phyloP scores from a whole-genome alignment of 2,113 vertebrate genomes.

The Syngnathus floridae region DNA sequence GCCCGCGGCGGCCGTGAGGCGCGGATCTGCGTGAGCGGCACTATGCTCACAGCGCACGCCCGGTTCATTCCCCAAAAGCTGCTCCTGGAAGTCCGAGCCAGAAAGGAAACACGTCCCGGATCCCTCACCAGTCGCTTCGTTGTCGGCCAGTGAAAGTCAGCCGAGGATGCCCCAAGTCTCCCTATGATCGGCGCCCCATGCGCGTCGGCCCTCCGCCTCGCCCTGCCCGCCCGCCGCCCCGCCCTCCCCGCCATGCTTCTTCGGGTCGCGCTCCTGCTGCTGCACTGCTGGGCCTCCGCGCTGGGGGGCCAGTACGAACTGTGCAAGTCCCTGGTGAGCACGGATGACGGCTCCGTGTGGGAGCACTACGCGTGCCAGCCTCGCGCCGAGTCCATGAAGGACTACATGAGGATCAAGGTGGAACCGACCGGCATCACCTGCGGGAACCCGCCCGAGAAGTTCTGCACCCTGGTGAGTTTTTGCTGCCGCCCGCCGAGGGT shows the following conservation, averaged over 20 bases:
- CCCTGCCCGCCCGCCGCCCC: conserved; percentile 66
- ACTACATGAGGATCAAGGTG: conserved; percentile 85
- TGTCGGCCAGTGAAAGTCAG: not conserved
- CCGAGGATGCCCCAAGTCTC: conserved; percentile 27
- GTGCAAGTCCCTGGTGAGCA: conserved; percentile 96
- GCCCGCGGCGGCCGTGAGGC: conserved; percentile 37
- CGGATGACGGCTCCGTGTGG: conserved; percentile 91
- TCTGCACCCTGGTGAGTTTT: conserved; percentile 94
- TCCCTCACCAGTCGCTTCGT: not conserved
- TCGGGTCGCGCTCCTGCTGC: conserved; percentile 70
- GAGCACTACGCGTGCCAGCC: conserved; percentile 97
- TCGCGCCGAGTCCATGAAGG: conserved; percentile 83
- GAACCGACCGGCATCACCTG: conserved; percentile 91
- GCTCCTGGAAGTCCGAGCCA: not conserved
- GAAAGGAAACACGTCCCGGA: not conserved
- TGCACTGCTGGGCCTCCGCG: conserved; percentile 78
- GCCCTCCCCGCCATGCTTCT: conserved; percentile 79
- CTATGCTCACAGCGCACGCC: conserved; percentile 52
- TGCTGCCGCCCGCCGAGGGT: too few species aligned
- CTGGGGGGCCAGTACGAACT: conserved; percentile 88
- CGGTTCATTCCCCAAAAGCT: conserved; percentile 22
- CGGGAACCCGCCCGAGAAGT: conserved; percentile 89
- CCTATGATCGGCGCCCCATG: conserved; percentile 75
- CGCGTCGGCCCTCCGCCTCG: conserved; percentile 70
- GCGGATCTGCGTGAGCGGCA: conserved; percentile 43